Evolutionary conservation across 2,888 invertebrate genomes (phyloP).

Genomic region (Embidobia sp.): DNA sequence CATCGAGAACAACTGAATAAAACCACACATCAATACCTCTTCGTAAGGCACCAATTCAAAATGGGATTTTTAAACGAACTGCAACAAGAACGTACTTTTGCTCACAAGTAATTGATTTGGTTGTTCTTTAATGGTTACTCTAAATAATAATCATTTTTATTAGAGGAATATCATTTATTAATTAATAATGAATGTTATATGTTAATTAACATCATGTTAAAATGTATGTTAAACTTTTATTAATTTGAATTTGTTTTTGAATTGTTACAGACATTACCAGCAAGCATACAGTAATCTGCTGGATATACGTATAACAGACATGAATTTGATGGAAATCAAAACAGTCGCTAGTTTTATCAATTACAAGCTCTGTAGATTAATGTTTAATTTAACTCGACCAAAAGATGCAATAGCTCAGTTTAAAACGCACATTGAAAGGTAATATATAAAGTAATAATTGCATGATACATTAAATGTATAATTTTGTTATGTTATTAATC

Average conservation of each 20-base stretch:
- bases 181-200: background rate
- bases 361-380: constrained; percentile 95
- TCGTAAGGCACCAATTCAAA: constrained; percentile 98
- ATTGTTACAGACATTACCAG: constrained; percentile 86
- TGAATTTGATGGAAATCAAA: constrained; percentile 95
- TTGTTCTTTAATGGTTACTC: too few species aligned
- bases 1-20: constrained; percentile 96
- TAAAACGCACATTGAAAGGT: constrained; percentile 92
- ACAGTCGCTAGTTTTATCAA: constrained; percentile 97
- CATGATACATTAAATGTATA: constrained; percentile 13
- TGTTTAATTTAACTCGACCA: constrained; percentile 94
- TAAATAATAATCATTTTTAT: background rate
- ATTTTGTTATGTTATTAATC: background rate
- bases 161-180: constrained; percentile 10
- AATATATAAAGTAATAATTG: constrained; percentile 13
- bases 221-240: too few species aligned
- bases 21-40: constrained; percentile 94
- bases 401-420: constrained; percentile 98
- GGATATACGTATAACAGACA: constrained; percentile 94
- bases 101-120: constrained; percentile 87
- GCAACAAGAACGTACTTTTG: constrained; percentile 92
- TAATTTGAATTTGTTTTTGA: too few species aligned
- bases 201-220: too few species aligned
- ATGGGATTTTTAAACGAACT: constrained; percentile 97
- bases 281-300: constrained; percentile 95